Conservation (phyloP, 53 echinoderm and acorn worm genomes). For the Echinarachnius parma region DNA sequence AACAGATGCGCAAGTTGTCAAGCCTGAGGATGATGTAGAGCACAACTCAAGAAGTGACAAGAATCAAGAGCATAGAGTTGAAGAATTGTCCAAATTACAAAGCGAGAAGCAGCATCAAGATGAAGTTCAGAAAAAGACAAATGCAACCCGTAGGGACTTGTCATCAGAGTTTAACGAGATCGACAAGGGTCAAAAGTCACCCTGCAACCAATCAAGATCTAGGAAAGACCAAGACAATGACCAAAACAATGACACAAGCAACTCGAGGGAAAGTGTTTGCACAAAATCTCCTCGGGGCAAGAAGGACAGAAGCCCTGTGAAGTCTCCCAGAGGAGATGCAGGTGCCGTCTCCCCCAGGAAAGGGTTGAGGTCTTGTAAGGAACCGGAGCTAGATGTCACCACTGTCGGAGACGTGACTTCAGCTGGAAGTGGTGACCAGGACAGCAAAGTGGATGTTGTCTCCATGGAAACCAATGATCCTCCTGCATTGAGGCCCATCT, state of each 20-base stretch:
- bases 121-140: constrained; percentile 46
- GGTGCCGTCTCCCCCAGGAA: constrained; percentile 20
- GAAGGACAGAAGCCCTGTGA: constrained; percentile 14
- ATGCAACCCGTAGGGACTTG: constrained; percentile 52
- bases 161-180: constrained; percentile 47
- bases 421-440: too few relatives aligned
- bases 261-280: neutral
- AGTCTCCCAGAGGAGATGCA: constrained; percentile 22
- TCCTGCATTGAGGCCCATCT: too few relatives aligned
- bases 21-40: too few relatives aligned
- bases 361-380: constrained; percentile 49
- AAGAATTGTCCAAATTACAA: too few relatives aligned
- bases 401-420: constrained; percentile 12
- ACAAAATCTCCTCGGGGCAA: constrained; percentile 13
- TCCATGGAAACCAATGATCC: constrained; percentile 11
- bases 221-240: constrained; percentile 6
- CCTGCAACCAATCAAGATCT: constrained; percentile 19
- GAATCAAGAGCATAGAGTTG: too few relatives aligned
- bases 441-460: constrained; percentile 8
- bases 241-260: neutral
- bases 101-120: too few relatives aligned
- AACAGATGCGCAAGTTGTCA: too few relatives aligned
- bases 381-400: neutral
- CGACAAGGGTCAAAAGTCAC: constrained; percentile 36
- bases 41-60: too few relatives aligned